Base-by-base conservation (phyloP, 2,113 vertebrate species). In the Notarius quadriscutis region DNA sequence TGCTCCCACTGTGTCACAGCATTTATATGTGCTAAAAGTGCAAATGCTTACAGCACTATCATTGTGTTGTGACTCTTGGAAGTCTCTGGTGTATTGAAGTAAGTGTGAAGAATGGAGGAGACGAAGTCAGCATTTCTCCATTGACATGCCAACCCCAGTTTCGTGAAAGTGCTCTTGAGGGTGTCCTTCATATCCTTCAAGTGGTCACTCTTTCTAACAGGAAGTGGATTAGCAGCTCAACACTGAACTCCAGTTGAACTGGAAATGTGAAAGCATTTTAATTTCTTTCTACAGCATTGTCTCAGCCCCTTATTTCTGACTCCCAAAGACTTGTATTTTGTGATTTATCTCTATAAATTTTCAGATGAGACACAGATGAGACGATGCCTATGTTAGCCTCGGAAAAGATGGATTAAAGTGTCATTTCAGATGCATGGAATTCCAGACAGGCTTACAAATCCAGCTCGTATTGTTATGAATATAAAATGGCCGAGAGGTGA, bases 391-490 rank as follows among this genome's bases (percentile, higher is more conserved):
- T 85, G 86, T 90, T 53, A 51, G 77, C 65, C 53, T 0, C 7
- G 86, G 83, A 89, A 87, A 86, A 77, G 85, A 88, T 65, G 80
- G 77, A 85, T 89, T 84, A 72, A 72, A 83, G 89, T 92, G 86
- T 91, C 90, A 93, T 93, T 93, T 93, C 90, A 87, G 87, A 93
- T 91, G 92, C 92, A 93, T 90, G 84, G 91, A 92, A 92, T 62
- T 93, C 88, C 87, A 91, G 88, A 93, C 89, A 88, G 90, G 89
- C 91, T 91, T 91, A 92, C 88, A 91, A 85, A 90, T 86, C 91
- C 91, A 90, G 90, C 91, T 89, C 48, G 75, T 83, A 81, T 91
- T 91, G 91, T 88, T 90, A 91, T 92, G 92, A 93, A 93, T 94
- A 91, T 91, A 90, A 93, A 93, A 94, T 4, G 18, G 88, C 71